A percentile compares a stretch with the other conserved stretches of the same genome.
These are phyloP conservation scores for Lepidurus apus DNA, from an alignment of 1,140 invertebrate genomes.

Conservation along the genomic window DNA sequence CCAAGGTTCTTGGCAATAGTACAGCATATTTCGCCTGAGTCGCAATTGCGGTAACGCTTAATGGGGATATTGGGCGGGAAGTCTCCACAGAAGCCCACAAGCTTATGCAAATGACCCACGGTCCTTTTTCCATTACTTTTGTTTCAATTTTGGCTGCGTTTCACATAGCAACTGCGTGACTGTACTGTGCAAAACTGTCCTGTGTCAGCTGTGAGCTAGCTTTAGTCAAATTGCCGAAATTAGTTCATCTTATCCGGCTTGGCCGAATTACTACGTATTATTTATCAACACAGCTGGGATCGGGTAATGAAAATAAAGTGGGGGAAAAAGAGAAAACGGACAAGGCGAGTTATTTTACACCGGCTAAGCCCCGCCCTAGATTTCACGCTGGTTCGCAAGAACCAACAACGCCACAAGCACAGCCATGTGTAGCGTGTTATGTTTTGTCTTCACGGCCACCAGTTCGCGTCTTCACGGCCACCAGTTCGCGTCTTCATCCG, in stretches of 20 bases:
- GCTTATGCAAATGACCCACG: too few relatives aligned
- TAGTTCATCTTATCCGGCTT: neutral
- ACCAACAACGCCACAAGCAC: constrained; percentile 2
- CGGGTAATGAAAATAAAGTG: neutral
- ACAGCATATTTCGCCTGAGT: too few relatives aligned
- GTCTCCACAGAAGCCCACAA: too few relatives aligned
- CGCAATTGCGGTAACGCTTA: too few relatives aligned
- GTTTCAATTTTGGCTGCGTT: too few relatives aligned
- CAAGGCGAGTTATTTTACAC: constrained; percentile 4
- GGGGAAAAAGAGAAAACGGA: neutral
- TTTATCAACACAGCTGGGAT: neutral
- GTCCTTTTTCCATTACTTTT: too few relatives aligned
- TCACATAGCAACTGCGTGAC: too few relatives aligned
- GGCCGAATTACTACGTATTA: neutral
- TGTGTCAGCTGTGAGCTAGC: too few relatives aligned
- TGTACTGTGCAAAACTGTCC: too few relatives aligned
- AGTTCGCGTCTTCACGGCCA: neutral
- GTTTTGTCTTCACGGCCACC: neutral
- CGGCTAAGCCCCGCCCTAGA: neutral
- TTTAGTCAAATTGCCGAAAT: too few relatives aligned
- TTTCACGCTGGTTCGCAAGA: neutral
- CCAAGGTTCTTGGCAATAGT: too few relatives aligned
- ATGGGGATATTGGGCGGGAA: too few relatives aligned
- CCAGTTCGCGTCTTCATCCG: neutral
- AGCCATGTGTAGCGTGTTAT: constrained; percentile 2